A percentile compares a stretch with the other conserved stretches of the same genome.
Evolutionary conservation across 2,113 vertebrate species (phyloP).

Genomic region (Nymphicus hollandicus): DNA sequence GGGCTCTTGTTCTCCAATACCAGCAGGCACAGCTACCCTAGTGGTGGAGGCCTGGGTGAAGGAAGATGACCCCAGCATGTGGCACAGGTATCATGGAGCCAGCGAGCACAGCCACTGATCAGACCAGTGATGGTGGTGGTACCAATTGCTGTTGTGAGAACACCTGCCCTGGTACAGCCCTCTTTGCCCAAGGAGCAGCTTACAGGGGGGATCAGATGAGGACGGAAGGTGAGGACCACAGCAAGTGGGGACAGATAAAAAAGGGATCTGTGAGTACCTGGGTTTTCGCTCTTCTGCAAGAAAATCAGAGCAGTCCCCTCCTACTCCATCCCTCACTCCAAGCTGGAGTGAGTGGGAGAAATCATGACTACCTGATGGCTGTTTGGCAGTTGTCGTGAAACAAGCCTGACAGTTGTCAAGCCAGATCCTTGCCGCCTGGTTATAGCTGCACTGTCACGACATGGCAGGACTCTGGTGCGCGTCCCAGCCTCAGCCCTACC

Average conservation of each 20-base stretch:
- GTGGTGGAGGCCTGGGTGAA: not conserved
- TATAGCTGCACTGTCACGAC: not conserved
- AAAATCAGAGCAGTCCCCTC: constrained; percentile 25
- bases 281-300: not conserved
- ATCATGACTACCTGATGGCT: constrained; percentile 49
- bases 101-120: not conserved
- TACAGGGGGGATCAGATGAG: too few relatives aligned
- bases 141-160: not conserved
- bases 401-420: constrained; percentile 2
- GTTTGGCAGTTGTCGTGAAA: not conserved
- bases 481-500: not conserved
- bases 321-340: constrained; percentile 21
- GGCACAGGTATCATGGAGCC: not conserved
- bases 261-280: not conserved
- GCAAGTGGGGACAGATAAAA: not conserved
- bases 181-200: not conserved
- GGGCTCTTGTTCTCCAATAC: not conserved
- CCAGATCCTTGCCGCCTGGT: not conserved
- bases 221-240: not conserved
- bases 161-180: not conserved
- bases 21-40: rapidly evolving
- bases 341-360: constrained; percentile 53
- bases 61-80: not conserved
- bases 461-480: not conserved
- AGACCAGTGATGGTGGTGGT: not conserved